phyloP scores from a whole-genome alignment of 2,113 vertebrate genomes.

The Solea senegalensis region DNA sequence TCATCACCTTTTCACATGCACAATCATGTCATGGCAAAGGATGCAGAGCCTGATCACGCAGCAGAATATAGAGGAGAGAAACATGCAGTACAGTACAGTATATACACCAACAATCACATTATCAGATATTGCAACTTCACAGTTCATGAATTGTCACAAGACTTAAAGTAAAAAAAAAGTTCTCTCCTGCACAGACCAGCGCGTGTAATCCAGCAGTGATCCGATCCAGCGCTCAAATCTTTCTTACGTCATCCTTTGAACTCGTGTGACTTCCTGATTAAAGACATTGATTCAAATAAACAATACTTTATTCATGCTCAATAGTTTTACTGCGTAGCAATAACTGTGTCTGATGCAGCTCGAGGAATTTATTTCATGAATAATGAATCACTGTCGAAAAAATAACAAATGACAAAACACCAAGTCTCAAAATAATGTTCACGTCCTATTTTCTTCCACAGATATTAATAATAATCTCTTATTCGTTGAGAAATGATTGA shows the following conservation, averaged over 20 bases:
- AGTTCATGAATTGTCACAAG: background rate
- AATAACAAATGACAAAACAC: background rate
- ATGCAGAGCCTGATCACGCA: background rate
- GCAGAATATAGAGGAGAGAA: too few relatives aligned
- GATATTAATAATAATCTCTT: background rate
- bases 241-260: conserved; percentile 21
- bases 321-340: conserved; percentile 13
- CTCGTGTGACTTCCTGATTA: background rate
- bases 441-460: background rate
- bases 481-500: too few relatives aligned
- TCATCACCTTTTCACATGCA: conserved; percentile 1
- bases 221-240: conserved; percentile 23
- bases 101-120: too few relatives aligned
- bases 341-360: background rate
- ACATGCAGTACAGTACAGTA: too few relatives aligned
- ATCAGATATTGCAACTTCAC: background rate
- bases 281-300: background rate
- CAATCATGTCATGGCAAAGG: background rate
- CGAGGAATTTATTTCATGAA: background rate
- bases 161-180: conserved; percentile 6
- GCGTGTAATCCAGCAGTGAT: conserved; percentile 44
- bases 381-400: conserved; percentile 9
- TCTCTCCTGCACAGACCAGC: background rate
- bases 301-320: conserved; percentile 4
- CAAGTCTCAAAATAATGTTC: background rate